phyloP scores from a whole-genome alignment of 2,888 invertebrate genomes.

The Phaedon cochleariae region DNA sequence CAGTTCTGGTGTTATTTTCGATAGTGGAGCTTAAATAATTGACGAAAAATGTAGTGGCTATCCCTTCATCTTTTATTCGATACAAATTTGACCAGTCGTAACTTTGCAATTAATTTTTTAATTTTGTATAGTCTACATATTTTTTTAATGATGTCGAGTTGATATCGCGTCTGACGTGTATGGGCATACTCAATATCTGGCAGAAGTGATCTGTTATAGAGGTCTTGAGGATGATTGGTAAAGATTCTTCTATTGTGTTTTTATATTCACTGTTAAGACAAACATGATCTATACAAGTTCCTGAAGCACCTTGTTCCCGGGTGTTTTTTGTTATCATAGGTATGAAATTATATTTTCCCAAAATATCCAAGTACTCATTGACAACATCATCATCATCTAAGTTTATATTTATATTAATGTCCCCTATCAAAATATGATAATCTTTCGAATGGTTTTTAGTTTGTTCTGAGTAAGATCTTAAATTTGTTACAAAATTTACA shows the following conservation, averaged over 20 bases:
- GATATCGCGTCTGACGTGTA: slow-evolving; percentile 5
- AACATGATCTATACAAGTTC: slow-evolving; percentile 10
- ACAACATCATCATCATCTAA: slow-evolving; percentile 10
- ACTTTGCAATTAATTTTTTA: slow-evolving; percentile 8
- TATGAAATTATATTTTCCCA: slow-evolving; percentile 7
- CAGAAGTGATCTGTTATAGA: too few relatives aligned
- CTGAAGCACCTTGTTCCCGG: slow-evolving; percentile 1
- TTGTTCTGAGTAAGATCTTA: slow-evolving; percentile 1
- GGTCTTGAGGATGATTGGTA: slow-evolving; percentile 12
- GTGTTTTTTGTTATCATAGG: background rate
- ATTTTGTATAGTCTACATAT: slow-evolving; percentile 6
- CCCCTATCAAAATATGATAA: background rate
- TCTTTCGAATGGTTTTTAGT: background rate
- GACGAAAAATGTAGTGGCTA: slow-evolving; percentile 5
- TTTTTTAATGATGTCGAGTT: slow-evolving; percentile 2
- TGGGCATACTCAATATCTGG: too few relatives aligned
- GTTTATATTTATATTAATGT: slow-evolving; percentile 3
- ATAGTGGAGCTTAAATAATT: slow-evolving; percentile 1
- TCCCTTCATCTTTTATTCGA: background rate
- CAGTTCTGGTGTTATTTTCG: slow-evolving; percentile 4
- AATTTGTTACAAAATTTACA: background rate
- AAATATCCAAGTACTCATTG: slow-evolving; percentile 6
- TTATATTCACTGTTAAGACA: slow-evolving; percentile 8
- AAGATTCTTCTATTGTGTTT: background rate
- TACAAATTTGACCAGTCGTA: background rate